Evolutionary conservation across 2,797 vertebrate genomes (phyloP), one percentile per base, ranked within the genome.

Genomic region (Orientallactaga sibirica): DNA sequence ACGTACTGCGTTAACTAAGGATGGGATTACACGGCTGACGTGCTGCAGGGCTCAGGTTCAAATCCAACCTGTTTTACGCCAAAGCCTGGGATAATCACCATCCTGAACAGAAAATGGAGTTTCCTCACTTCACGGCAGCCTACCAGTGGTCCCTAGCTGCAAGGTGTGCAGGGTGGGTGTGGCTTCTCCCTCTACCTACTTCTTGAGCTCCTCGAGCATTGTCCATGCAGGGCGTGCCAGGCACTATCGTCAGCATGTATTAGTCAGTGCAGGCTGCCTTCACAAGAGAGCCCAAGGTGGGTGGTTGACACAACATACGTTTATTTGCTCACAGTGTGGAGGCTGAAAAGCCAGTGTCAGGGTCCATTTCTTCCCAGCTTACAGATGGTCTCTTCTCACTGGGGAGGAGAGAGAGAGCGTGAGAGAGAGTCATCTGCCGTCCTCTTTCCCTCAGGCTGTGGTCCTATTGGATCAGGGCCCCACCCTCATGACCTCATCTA

Each of bases 41-140:
- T 25, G 68, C 74, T 67, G 33, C 19, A 58, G 79, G 86, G 22
- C 33, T 43, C 20, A 94, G 43, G 70, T 43, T 94, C 73, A 83
- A 37, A 71, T 24, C 55, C 27, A 41, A 4, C 9, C 93, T 88
- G 58, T 61, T 82, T 61, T 70, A 88, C 79, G 95, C 85, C 84
- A 89, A 66, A n/a, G 2, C 81, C 71, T 62, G 70, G 20, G 14
- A 82, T 78, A 75, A 64, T 62, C 66, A 41, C 62, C 58, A 8
- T 3, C 84, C 61, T 10, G 4, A 48, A 33, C 10, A 58, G 20
- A 76, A 94, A 82, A 68, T 3, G 20, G 43, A 68, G 19, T 62
- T 80, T 19, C 83, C 86, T 41, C 37, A 71, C 73, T 43, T 7
- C 81, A 58, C 1, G 33, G 16, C 33, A 92, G 4, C 12, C 10